These are phyloP conservation scores for Halichoeres trimaculatus DNA, from an alignment of 2,113 vertebrate species.

Conservation along the genomic window DNA sequence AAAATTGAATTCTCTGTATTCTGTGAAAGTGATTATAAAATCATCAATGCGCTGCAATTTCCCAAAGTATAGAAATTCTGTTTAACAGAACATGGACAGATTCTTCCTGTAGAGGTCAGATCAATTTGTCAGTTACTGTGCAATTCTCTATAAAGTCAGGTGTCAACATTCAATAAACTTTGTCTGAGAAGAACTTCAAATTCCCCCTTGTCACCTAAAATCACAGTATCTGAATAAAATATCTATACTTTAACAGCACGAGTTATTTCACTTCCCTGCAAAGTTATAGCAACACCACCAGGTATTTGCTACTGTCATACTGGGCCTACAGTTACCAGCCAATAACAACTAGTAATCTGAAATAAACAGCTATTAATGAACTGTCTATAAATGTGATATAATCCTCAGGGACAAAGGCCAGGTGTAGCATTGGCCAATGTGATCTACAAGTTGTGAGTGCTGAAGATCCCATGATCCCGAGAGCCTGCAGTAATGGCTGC, in stretches of 20 bases:
- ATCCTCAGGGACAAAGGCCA: constrained; percentile 87
- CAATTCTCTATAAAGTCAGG: constrained; percentile 30
- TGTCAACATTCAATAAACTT: constrained; percentile 39
- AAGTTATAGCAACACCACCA: constrained; percentile 42
- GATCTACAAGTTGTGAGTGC: constrained; percentile 88
- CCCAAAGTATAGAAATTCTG: constrained; percentile 1
- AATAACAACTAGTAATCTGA: constrained; percentile 87
- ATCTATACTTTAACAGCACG: constrained; percentile 37
- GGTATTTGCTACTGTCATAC: constrained; percentile 59
- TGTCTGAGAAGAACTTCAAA: background rate
- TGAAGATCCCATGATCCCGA: constrained; percentile 78
- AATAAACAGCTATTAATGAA: constrained; percentile 82
- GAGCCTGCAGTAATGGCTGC: constrained; percentile 67
- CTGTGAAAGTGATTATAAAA: constrained; percentile 1
- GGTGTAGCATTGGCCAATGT: constrained; percentile 87
- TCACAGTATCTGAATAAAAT: constrained; percentile 39
- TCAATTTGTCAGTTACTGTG: constrained; percentile 19
- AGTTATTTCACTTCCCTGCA: constrained; percentile 41
- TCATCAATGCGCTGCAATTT: constrained; percentile 20
- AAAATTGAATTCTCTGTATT: background rate
- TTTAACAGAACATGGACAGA: constrained; percentile 23
- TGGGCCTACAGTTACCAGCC: constrained; percentile 74
- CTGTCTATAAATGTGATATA: constrained; percentile 61
- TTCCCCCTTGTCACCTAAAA: constrained; percentile 17
- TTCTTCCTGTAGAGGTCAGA: constrained; percentile 13